A percentile compares a stretch with the other conserved stretches of the same genome.
Evolutionary conservation across 2,113 vertebrate species (phyloP).

Genomic region (Anhinga rufa): DNA sequence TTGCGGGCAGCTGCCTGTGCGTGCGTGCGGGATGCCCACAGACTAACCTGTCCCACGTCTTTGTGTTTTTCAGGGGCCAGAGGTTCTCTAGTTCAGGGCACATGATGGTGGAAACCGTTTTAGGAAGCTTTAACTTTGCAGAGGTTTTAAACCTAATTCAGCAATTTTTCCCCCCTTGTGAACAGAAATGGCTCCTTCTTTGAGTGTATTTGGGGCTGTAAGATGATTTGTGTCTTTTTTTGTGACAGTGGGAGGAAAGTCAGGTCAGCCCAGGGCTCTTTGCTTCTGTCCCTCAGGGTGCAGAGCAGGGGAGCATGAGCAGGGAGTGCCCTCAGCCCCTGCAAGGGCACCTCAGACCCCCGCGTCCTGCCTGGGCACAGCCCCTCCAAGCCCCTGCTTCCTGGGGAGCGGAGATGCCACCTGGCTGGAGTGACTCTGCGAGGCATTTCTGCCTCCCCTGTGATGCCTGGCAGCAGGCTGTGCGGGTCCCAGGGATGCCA

Average conservation of each 20-base stretch:
- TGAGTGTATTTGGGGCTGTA: not conserved
- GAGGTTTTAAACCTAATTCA: not conserved
- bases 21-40: not conserved
- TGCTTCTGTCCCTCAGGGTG: not conserved
- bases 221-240: not conserved
- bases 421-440: not conserved
- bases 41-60: not conserved
- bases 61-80: not conserved
- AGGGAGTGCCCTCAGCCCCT: not conserved
- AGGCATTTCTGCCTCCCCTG: not conserved
- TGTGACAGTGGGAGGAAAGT: not conserved
- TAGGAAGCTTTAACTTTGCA: not conserved
- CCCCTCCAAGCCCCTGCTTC: too few species aligned
- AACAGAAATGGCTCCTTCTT: not conserved
- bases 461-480: not conserved
- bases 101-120: rapidly evolving
- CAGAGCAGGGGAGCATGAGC: not conserved
- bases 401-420: rapidly evolving
- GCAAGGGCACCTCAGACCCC: not conserved
- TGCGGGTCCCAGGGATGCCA: not conserved
- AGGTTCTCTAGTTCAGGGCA: not conserved
- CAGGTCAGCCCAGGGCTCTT: not conserved
- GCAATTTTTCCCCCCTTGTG: rapidly evolving
- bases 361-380: rapidly evolving
- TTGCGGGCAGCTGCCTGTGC: rapidly evolving